These are phyloP conservation scores for Palythoa heliodiscus DNA, from an alignment of 92 coral and sea anemone genomes.

Conservation along the genomic window DNA sequence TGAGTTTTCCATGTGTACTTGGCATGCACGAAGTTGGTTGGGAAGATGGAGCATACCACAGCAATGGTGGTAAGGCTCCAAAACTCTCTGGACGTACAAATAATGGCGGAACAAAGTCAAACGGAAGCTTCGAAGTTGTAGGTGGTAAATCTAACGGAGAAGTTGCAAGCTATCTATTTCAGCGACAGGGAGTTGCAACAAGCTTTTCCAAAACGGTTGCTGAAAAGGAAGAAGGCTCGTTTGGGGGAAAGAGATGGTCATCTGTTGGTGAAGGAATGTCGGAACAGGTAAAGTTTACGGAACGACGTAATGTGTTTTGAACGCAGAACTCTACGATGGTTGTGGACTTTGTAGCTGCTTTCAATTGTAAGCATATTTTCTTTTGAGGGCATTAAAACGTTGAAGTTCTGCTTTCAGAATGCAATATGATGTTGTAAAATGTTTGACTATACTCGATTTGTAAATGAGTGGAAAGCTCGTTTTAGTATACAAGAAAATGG, in stretches of 20 bases:
- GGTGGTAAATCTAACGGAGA: constrained; percentile 97
- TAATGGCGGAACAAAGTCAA: constrained; percentile 77
- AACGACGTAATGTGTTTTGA: constrained; percentile 26
- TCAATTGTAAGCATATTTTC: constrained; percentile 8
- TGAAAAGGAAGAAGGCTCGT: constrained; percentile 91
- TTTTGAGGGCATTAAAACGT: not conserved
- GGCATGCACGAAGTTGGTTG: constrained; percentile 99
- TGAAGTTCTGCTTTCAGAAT: constrained; percentile 37
- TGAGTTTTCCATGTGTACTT: constrained; percentile 99
- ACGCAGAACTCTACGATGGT: constrained; percentile 12
- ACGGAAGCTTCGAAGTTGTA: constrained; percentile 91
- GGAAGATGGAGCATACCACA: constrained; percentile 98
- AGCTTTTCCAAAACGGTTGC: constrained; percentile 98
- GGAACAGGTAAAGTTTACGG: constrained; percentile 68
- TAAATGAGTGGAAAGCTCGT: constrained; percentile 8
- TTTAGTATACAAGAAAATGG: not conserved
- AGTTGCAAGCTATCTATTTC: constrained; percentile 98
- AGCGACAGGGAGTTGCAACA: constrained; percentile 99
- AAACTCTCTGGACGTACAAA: constrained; percentile 81
- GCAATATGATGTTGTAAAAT: not conserved
- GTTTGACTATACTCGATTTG: constrained; percentile 8
- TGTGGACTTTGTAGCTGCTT: constrained; percentile 38
- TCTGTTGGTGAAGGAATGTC: constrained; percentile 86
- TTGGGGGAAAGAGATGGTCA: constrained; percentile 95
- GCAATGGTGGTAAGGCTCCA: constrained; percentile 86